These are phyloP conservation scores for Aplidium turbinatum DNA, from an alignment of 23 tunicate genomes.

Conservation along the genomic window DNA sequence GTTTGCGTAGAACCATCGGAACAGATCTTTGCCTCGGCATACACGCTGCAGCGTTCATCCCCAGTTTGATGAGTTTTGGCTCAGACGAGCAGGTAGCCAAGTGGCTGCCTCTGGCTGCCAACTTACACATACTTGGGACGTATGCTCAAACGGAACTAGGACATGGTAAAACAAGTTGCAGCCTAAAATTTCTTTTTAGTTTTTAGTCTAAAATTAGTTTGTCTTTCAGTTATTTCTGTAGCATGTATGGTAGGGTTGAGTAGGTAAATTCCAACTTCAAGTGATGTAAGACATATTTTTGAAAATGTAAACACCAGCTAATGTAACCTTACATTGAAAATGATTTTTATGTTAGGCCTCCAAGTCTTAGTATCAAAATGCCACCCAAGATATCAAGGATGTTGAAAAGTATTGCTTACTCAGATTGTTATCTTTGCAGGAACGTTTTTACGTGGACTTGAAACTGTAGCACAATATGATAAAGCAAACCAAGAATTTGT, in stretches of 20 bases:
- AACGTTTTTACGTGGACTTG: constrained; percentile 71
- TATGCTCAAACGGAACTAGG: constrained; percentile 97
- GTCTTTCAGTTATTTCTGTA: no score
- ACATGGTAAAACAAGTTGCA: no score
- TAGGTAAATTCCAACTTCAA: no score
- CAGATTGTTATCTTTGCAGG: constrained; percentile 31
- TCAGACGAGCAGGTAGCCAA: constrained; percentile 78
- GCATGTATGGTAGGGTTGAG: no score
- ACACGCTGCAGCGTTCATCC: constrained; percentile 67
- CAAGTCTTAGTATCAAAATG: neutral
- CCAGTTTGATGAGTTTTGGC: constrained; percentile 64
- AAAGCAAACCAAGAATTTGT: constrained; percentile 66
- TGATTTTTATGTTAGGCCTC: neutral
- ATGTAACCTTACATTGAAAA: no score
- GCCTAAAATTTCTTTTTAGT: no score
- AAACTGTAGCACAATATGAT: constrained; percentile 74
- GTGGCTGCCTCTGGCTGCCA: constrained; percentile 72
- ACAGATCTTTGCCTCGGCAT: constrained; percentile 34
- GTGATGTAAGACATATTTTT: no score
- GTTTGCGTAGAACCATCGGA: constrained; percentile 36
- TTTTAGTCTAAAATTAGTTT: no score
- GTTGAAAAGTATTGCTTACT: no score
- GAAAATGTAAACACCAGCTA: no score
- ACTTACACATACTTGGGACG: constrained; percentile 73
- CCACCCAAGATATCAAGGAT: neutral